These are phyloP conservation scores for Zaprionus vittiger DNA, from an alignment of 1,140 invertebrate genomes.

Conservation along the genomic window DNA sequence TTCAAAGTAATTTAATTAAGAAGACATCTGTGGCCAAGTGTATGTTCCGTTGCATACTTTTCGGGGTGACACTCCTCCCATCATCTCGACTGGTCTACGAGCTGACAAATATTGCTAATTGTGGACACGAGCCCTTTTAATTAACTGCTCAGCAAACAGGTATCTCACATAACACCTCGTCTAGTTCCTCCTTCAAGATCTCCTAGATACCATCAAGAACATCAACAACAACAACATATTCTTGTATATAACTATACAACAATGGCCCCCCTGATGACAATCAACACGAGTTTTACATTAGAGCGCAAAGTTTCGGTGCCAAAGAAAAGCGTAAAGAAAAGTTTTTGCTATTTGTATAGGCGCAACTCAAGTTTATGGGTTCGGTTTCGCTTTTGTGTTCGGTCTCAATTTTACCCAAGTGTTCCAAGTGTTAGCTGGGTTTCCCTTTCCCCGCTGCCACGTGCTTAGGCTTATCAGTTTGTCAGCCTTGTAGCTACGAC, in stretches of 20 bases:
- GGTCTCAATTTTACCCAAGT: constrained; percentile 17
- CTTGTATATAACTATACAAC: constrained; percentile 43
- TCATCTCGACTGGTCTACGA: neutral
- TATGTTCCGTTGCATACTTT: constrained; percentile 51
- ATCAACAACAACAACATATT: constrained; percentile 10
- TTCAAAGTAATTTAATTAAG: constrained; percentile 77
- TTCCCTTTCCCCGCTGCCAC: neutral
- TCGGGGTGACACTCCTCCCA: constrained; percentile 5
- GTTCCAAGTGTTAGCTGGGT: constrained; percentile 4
- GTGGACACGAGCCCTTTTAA: constrained; percentile 57
- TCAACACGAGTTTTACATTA: constrained; percentile 79
- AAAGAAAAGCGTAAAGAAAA: constrained; percentile 50
- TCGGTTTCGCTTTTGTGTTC: constrained; percentile 39
- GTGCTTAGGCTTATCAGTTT: constrained; percentile 49
- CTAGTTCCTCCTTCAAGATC: constrained; percentile 8
- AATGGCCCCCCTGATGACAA: constrained; percentile 42
- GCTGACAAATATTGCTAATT: constrained; percentile 35
- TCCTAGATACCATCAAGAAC: constrained; percentile 19
- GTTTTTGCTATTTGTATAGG: constrained; percentile 76
- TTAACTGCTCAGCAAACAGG: constrained; percentile 57
- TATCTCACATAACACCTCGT: constrained; percentile 35
- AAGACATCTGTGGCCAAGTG: constrained; percentile 53
- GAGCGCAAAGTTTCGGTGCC: constrained; percentile 67
- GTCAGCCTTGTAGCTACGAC: constrained; percentile 71
- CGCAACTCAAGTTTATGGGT: constrained; percentile 55